phyloP scores from a whole-genome alignment of 64 coral and sea anemone species.

The Pocillopora damicornis region DNA sequence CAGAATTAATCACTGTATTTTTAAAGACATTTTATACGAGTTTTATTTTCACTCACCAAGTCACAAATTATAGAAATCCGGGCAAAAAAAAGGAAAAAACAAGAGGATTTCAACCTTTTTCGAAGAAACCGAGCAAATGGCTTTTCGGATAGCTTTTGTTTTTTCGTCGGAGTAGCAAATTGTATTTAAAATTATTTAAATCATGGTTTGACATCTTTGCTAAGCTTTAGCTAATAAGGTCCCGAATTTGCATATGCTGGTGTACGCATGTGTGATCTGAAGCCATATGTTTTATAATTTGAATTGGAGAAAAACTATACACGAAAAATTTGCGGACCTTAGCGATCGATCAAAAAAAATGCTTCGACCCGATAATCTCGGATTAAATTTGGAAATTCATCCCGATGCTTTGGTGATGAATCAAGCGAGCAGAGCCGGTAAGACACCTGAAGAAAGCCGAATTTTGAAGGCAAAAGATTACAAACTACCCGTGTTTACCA shows the following conservation, averaged over 20 bases:
- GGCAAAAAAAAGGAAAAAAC: not conserved
- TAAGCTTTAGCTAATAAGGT: not conserved
- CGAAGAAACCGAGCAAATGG: not conserved
- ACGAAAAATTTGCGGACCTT: not conserved
- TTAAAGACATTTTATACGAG: no score
- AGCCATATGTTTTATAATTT: not conserved
- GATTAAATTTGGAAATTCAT: constrained; percentile 87
- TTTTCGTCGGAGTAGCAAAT: not conserved
- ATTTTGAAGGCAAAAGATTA: constrained; percentile 79
- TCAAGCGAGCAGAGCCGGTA: constrained; percentile 76
- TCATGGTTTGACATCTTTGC: constrained; percentile 1
- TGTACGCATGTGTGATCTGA: not conserved
- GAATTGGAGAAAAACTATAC: not conserved
- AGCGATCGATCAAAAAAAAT: not conserved
- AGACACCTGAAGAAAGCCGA: constrained; percentile 84
- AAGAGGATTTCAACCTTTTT: not conserved
- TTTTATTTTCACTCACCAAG: not conserved
- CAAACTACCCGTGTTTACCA: constrained; percentile 82
- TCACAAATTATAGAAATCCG: not conserved
- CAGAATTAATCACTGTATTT: not conserved
- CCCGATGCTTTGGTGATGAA: constrained; percentile 86
- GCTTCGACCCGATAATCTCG: not conserved
- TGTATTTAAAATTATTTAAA: not conserved
- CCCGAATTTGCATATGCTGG: not conserved
- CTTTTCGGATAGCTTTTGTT: not conserved